Percentiles rank a stretch among this genome's conserved stretches.
Evolutionary conservation across 2,888 invertebrate species (phyloP).

Genomic region (Trimorus sp.): DNA sequence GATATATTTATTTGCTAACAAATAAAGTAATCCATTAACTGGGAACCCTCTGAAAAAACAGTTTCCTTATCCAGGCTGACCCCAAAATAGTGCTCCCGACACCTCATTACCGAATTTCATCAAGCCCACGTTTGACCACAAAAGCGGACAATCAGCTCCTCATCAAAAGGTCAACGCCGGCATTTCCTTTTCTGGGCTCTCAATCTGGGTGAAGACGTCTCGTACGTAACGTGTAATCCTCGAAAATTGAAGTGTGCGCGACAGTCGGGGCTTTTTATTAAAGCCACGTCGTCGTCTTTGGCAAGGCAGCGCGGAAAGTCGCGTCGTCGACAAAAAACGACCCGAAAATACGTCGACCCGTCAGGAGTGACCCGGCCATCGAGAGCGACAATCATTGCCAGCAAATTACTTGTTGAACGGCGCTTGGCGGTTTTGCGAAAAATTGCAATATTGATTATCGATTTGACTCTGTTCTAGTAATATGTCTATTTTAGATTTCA

Average conservation of each 20-base stretch:
- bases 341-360: background rate
- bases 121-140: background rate
- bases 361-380: no score
- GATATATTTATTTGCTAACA: no score
- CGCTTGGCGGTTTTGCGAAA: no score
- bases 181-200: background rate
- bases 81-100: no score
- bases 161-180: constrained; percentile 6
- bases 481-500: constrained; percentile 18
- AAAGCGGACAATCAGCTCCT: constrained; percentile 1
- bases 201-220: constrained; percentile 44
- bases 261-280: constrained; percentile 49
- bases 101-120: no score
- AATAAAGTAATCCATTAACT: no score
- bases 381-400: no score
- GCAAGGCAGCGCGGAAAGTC: background rate
- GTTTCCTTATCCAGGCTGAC: no score
- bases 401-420: no score
- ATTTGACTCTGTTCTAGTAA: constrained; percentile 26
- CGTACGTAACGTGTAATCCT: constrained; percentile 15
- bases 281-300: constrained; percentile 21
- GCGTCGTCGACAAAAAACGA: no score
- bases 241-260: constrained; percentile 40
- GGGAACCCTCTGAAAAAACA: no score
- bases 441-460: constrained; percentile 14